Evolutionary conservation across 2,888 invertebrate species (phyloP).

Genomic region (Cantharis nigra): DNA sequence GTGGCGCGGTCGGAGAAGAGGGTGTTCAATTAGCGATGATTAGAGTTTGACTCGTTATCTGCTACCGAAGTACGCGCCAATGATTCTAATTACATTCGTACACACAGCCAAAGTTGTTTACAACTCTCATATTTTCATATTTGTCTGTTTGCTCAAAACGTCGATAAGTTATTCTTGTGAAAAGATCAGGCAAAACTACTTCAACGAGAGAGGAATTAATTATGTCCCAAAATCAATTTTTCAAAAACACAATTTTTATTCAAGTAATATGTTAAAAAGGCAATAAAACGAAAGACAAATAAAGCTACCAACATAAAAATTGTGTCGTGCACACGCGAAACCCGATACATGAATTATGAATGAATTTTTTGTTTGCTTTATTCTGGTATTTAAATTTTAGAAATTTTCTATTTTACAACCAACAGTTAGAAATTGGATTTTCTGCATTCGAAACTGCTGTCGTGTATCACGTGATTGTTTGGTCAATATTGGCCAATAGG

Average conservation of each 20-base stretch:
- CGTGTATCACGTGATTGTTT: constrained; percentile 23
- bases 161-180: not conserved
- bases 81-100: constrained; percentile 53
- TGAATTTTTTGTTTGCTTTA: not conserved
- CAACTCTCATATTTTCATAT: constrained; percentile 19
- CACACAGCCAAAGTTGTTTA: constrained; percentile 47
- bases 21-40: constrained; percentile 54
- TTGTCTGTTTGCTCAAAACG: constrained; percentile 9
- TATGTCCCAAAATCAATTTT: not conserved
- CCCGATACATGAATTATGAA: not conserved
- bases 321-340: not conserved
- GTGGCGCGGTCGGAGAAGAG: constrained; percentile 41
- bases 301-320: constrained; percentile 12
- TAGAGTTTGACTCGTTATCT: constrained; percentile 52
- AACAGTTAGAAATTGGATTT: not conserved
- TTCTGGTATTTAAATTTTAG: not conserved
- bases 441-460: constrained; percentile 10
- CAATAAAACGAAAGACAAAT: not conserved
- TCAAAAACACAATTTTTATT: not conserved
- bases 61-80: constrained; percentile 56
- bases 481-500: constrained; percentile 26
- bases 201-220: not conserved
- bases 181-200: not conserved
- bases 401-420: not conserved
- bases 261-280: not conserved